Evolutionary conservation across 2,888 invertebrate genomes (phyloP), one percentile per base, ranked within the genome.

Genomic region (Cheilosia urbana): DNA sequence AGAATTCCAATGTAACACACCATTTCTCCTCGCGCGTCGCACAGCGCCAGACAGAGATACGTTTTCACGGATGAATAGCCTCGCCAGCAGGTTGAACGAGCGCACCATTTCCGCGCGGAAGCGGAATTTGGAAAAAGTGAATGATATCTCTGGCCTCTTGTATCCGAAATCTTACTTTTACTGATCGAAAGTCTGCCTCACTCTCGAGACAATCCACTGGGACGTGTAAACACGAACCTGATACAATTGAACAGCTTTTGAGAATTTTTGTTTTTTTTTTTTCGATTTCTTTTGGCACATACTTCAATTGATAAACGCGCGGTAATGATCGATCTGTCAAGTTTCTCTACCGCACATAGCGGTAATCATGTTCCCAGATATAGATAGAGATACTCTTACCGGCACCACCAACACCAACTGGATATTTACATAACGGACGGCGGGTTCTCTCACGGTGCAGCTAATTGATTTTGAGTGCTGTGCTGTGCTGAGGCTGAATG

Each of bases 111-210:
- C 55, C 55, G 53, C 55, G 45, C 30, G 55, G 65, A 80, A 60
- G 45, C 30, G 55, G 65, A 80, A 60, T 77, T 69, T 11, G 47
- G 21, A 45, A 60, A 66, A 65, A 66, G 55, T 51, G 49, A 58
- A 40, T 49, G 68, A 51, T 62, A 60, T 65, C 45, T 49, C 7
- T 4, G 37, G 40, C 15, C 53, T 51, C 45, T 68, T 24, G 55
- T 40, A 68, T 58, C 84, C 73, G 63, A 73, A 84, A 84, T 69
- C 69, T 83, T 60, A 49, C 51, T 79, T 73, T 78, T 63, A 72
- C 68, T 73, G 75, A 84, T 80, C 80, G 84, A 84, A 84, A 84
- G 84, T 76, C 53, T 62, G 69, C 60, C 69, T 75, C 69, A 79
- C 73, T 79, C 66, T 73, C 78, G 68, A 62, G 72, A 66, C 68